Base-by-base conservation (phyloP, 2,888 invertebrate species). In the Drosophila quasianomalipes region DNA sequence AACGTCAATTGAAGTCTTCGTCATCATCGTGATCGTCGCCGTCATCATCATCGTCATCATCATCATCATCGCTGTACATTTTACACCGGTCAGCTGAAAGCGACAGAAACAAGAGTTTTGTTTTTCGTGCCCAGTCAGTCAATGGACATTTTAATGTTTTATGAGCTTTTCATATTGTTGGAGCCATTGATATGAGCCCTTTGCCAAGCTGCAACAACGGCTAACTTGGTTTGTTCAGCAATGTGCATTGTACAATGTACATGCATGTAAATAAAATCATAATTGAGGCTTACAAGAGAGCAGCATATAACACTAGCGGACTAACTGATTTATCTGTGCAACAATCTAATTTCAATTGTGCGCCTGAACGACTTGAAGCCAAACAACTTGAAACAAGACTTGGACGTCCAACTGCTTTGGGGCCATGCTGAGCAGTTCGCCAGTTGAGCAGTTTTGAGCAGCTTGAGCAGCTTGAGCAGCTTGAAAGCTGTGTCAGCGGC, bases 271-370 rank as follows among this genome's bases (percentile, higher is more conserved):
- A 31, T 52, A 41, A 49, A 63, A 70, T 57, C 62, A 71, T 70
- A 71, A 70, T 53, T 70, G 70, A 61, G 41, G 33, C 39, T 41
- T 33, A 44, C 54, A 10, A 26, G 44, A 61, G 55, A 44, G 44
- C 59, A 16, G 28, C 47, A 19, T 33, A 39, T 41, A 31, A 28
- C 35, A 28, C 49, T 47, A 26, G 49, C 51, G 53, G 49, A 61
- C 60, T 61, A 70, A 70, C 80, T 81, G 76, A 81, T 79, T 81
- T 82, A 80, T 79, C 79, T 66, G 74, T 74, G 74, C 79, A 76
- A 76, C 79, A 80, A 80, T 80, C 79, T 74, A 79, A 84, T 77
- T 81, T 77, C 75, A 83, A 79, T 83, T 83, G 79, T 78, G 62
- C 52, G 70, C 64, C 70, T 37, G 19, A 54, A 63, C 65, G 53